Evolutionary conservation across 2,113 vertebrate genomes (phyloP), one percentile per base, ranked within the genome.

Genomic region (Plecturocebus donacophilus): DNA sequence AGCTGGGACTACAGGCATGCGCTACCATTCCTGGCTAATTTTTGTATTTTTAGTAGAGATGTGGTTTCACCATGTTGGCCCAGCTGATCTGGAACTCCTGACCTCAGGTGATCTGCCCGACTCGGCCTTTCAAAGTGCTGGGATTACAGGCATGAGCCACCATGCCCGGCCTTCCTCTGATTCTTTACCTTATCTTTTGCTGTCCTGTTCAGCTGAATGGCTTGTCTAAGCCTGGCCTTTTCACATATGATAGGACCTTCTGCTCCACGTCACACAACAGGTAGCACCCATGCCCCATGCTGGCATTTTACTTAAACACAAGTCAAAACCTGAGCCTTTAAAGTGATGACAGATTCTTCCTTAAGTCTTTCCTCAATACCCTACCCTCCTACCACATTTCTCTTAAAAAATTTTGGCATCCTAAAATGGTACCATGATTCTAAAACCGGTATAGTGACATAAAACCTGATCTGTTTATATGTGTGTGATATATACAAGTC

Each of bases 321-420:
- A n/a, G 49, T 52, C 87, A 91, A 52, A 42, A 1, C 58, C 25
- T 94, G 8, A 17, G 23, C 56, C 27, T 61, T 76, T 70, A 81
- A 90, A 61, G 27, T 83, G 32, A 95, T 76, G 21, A 49, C 49
- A 80, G n/a, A 95, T 30, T 84, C 11, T 88, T 83, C 52, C 35
- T 87, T 91, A 90, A 75, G 30, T 73, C 30, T 82, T 90, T 87
- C 52, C 56, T 95, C 32, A 11, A 38, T 47, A 40, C 91, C 11
- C 2, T 38, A 52, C 19, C 52, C 14, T 77, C 49, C 27, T 35
- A 86, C 21, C 21, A 32, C 35, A 3, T 61, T 96, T 93, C n/a
- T 87, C 45, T 92, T 77, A n/a, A 95, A 90, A 90, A 49, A 23
- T 40, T 42, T 94, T 91, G 52, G 20, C 58, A 97, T 61, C 52